phyloP scores from a whole-genome alignment of 92 coral and sea anemone species.

The Plumapathes pennacea region DNA sequence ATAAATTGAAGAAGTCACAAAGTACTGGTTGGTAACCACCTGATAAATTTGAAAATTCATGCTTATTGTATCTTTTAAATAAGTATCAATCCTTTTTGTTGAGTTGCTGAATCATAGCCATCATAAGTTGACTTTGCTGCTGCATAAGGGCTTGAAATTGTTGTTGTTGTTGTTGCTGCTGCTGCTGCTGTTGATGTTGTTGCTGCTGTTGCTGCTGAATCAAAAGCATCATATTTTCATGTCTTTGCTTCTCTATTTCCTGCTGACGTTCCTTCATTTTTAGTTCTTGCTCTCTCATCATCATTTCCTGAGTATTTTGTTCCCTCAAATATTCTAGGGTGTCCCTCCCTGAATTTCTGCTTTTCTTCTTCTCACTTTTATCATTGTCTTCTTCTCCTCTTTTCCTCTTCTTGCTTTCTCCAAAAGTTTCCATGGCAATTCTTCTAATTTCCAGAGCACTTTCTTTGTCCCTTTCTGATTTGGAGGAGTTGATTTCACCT shows the following conservation, averaged over 20 bases:
- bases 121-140: conserved; percentile 22
- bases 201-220: conserved; percentile 17
- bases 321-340: conserved; percentile 11
- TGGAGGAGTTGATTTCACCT: background rate
- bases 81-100: conserved; percentile 13
- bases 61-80: no score
- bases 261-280: conserved; percentile 15
- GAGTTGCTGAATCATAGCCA: conserved; percentile 14
- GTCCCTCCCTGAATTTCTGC: conserved; percentile 10
- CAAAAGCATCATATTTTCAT: conserved; percentile 15
- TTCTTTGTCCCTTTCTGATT: conserved; percentile 6
- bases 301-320: conserved; percentile 9
- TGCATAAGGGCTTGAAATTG: conserved; percentile 9
- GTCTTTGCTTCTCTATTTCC: conserved; percentile 17
- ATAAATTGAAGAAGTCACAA: no score
- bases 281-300: conserved; percentile 4
- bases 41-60: no score
- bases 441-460: conserved; percentile 8
- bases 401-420: conserved; percentile 20
- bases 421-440: conserved; percentile 9
- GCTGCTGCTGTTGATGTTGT: no score
- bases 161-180: conserved; percentile 20
- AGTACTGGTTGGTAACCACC: no score
- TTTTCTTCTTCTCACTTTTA: background rate
- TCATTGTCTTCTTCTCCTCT: conserved; percentile 3